Conservation (phyloP, 2,797 vertebrate genomes). For the Furcifer pardalis region DNA sequence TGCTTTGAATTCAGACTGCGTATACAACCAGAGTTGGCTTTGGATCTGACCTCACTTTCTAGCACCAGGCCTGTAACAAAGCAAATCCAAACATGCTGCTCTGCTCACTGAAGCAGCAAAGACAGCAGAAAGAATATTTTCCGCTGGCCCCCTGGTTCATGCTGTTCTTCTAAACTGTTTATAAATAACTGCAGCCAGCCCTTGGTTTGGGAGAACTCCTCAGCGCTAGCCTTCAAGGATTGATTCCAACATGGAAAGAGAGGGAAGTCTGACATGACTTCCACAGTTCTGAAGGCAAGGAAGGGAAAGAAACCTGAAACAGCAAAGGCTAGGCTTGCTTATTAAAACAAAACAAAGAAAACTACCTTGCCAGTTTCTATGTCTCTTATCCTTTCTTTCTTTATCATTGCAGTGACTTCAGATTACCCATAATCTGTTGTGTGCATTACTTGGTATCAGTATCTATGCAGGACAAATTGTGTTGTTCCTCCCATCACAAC, state of each 20-base stretch:
- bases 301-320: slow-evolving; percentile 40
- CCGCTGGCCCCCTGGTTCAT: slow-evolving; percentile 38
- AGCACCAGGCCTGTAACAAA: slow-evolving; percentile 47
- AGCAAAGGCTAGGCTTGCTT: slow-evolving; percentile 23
- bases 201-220: slow-evolving; percentile 60
- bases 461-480: slow-evolving; percentile 39
- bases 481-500: slow-evolving; percentile 15
- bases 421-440: background rate
- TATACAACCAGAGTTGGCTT: background rate
- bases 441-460: slow-evolving; percentile 39
- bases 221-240: slow-evolving; percentile 62
- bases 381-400: slow-evolving; percentile 20
- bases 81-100: slow-evolving; percentile 63
- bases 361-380: slow-evolving; percentile 32
- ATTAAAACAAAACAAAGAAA: background rate
- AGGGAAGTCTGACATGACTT: slow-evolving; percentile 64
- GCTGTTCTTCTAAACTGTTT: slow-evolving; percentile 65
- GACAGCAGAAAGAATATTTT: slow-evolving; percentile 27
- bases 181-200: slow-evolving; percentile 65
- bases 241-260: slow-evolving; percentile 59
- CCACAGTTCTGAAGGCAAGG: slow-evolving; percentile 45
- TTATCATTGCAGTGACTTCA: slow-evolving; percentile 47
- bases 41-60: slow-evolving; percentile 59
- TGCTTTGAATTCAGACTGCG: background rate
- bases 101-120: slow-evolving; percentile 61